Percentiles rank a stretch among this genome's conserved stretches.
These are phyloP conservation scores for Lutraria lutraria DNA, from an alignment of 2,888 invertebrate genomes.

Conservation along the genomic window DNA sequence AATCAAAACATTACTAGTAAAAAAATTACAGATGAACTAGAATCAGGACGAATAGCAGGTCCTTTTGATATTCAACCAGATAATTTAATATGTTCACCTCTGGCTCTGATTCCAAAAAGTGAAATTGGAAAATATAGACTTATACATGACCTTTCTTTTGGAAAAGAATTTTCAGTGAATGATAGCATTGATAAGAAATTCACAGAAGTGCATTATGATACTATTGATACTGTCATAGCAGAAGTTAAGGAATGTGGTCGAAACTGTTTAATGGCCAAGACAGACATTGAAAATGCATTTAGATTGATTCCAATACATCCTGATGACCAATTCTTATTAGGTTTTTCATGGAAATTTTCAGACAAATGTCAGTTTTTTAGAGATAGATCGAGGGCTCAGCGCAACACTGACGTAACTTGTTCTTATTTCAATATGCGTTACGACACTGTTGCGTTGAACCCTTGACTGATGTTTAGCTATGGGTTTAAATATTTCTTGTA, in stretches of 20 bases:
- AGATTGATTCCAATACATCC: slow-evolving; percentile 58
- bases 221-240: too few relatives aligned
- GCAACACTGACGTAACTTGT: too few relatives aligned
- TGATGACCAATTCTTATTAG: slow-evolving; percentile 42
- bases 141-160: slow-evolving; percentile 54
- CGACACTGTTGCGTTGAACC: too few relatives aligned
- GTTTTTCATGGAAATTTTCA: slow-evolving; percentile 51
- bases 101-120: slow-evolving; percentile 46
- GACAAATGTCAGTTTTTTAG: neutral
- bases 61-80: too few relatives aligned
- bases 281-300: too few relatives aligned
- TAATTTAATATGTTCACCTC: too few relatives aligned
- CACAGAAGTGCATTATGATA: too few relatives aligned
- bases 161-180: slow-evolving; percentile 35
- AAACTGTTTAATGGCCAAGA: too few relatives aligned
- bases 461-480: too few relatives aligned
- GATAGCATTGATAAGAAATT: slow-evolving; percentile 14
- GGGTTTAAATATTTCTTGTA: too few relatives aligned
- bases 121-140: slow-evolving; percentile 35
- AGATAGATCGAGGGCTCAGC: slow-evolving; percentile 27
- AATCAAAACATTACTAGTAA: neutral
- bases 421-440: too few relatives aligned
- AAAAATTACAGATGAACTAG: neutral
- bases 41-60: slow-evolving; percentile 12
- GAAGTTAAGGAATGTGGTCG: too few relatives aligned